phyloP scores from a whole-genome alignment of 2,888 invertebrate genomes.

The Antheraea assamensis region DNA sequence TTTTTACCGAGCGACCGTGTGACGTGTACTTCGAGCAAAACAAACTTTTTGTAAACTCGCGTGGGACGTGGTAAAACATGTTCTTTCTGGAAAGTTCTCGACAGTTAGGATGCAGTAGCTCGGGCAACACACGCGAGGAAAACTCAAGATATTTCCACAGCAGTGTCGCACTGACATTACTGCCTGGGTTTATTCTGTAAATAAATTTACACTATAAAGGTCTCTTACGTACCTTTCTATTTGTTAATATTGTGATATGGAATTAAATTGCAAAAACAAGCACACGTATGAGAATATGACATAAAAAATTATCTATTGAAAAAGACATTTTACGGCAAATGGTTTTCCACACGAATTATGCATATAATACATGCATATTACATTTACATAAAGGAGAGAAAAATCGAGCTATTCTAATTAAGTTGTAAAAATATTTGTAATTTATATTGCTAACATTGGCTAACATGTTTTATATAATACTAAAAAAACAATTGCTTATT shows the following conservation, averaged over 20 bases:
- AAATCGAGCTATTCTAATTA: no score
- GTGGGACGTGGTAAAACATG: neutral
- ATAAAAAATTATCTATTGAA: no score
- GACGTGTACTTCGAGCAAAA: neutral
- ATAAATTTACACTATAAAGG: neutral
- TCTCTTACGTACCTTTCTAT: neutral
- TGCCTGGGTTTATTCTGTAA: neutral
- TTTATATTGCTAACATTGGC: no score
- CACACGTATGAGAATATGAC: neutral
- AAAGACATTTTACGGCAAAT: no score
- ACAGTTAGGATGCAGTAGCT: neutral
- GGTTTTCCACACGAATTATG: no score
- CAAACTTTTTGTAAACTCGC: neutral
- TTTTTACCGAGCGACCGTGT: neutral
- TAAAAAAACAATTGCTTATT: no score
- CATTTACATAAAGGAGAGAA: no score
- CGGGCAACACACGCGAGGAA: neutral
- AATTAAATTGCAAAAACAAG: neutral
- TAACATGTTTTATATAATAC: no score
- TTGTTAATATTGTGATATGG: neutral
- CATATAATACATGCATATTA: no score
- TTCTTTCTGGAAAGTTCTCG: slow-evolving; percentile 1
- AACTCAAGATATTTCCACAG: neutral
- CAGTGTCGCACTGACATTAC: neutral
- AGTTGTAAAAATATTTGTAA: no score